A percentile compares a stretch with the other conserved stretches of the same genome.
Conservation (phyloP, 1,140 invertebrate genomes). For the Drusus annulatus region DNA sequence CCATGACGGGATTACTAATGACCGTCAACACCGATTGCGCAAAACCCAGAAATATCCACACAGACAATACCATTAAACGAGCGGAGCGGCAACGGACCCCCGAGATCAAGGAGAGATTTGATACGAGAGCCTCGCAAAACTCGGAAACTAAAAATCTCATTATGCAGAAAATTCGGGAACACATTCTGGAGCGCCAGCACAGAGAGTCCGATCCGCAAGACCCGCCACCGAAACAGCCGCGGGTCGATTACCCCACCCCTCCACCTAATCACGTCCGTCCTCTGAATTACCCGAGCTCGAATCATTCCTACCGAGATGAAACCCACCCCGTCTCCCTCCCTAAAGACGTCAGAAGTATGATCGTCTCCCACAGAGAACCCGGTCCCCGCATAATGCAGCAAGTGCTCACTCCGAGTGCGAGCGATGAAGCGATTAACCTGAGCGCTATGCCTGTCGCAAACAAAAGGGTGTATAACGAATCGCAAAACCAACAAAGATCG, state of each 20-base stretch:
- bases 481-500: neutral
- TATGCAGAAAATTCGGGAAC: constrained; percentile 69
- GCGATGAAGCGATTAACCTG: constrained; percentile 33
- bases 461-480: neutral
- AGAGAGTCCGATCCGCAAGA: constrained; percentile 61
- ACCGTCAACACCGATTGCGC: constrained; percentile 66
- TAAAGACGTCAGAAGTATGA: neutral
- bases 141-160: constrained; percentile 69
- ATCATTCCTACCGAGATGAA: constrained; percentile 15
- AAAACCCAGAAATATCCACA: constrained; percentile 52
- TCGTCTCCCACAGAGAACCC: neutral
- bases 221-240: neutral
- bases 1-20: constrained; percentile 65
- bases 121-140: neutral
- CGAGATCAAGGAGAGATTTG: constrained; percentile 31
- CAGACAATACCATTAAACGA: constrained; percentile 57
- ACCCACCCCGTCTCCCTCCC: neutral
- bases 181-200: constrained; percentile 69
- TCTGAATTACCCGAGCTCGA: neutral
- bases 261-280: neutral
- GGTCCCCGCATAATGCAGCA: neutral
- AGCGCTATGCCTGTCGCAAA: neutral
- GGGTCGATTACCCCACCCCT: neutral
- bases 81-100: constrained; percentile 51
- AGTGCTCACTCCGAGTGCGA: neutral